These are phyloP conservation scores for Plestiodon gilberti DNA, from an alignment of 2,113 vertebrate genomes.

Conservation along the genomic window DNA sequence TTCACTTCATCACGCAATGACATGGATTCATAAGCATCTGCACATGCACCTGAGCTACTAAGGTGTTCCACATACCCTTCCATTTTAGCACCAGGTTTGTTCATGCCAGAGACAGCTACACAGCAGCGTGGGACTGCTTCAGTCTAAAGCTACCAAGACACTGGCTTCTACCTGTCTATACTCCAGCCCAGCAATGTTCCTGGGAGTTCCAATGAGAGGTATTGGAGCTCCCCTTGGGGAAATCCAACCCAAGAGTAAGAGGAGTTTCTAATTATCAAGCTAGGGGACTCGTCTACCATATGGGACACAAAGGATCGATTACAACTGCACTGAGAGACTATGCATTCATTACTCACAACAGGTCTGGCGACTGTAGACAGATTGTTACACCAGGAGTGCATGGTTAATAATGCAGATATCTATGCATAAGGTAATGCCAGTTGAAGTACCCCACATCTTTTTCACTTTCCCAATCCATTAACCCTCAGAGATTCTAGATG, in stretches of 20 bases:
- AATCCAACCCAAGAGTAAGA: constrained; percentile 69
- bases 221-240: constrained; percentile 32
- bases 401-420: constrained; percentile 62
- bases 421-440: constrained; percentile 1
- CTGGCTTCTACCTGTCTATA: neutral
- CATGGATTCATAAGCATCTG: constrained; percentile 39
- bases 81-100: neutral
- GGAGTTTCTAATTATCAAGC: constrained; percentile 49
- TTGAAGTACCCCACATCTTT: constrained; percentile 30
- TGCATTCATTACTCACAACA: neutral
- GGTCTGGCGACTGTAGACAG: neutral
- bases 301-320: constrained; percentile 65
- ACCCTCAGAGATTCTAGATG: constrained; percentile 10
- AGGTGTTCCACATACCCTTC: constrained; percentile 27
- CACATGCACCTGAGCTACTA: constrained; percentile 14
- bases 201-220: constrained; percentile 19
- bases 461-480: constrained; percentile 47
- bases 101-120: rapidly evolving
- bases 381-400: constrained; percentile 4
- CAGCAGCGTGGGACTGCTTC: neutral
- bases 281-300: constrained; percentile 56
- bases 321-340: constrained; percentile 49
- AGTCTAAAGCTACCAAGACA: neutral
- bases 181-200: constrained; percentile 7
- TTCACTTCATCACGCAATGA: constrained; percentile 60